phyloP scores from a whole-genome alignment of 1,140 invertebrate genomes.

The Zeugodacus cucurbitae region DNA sequence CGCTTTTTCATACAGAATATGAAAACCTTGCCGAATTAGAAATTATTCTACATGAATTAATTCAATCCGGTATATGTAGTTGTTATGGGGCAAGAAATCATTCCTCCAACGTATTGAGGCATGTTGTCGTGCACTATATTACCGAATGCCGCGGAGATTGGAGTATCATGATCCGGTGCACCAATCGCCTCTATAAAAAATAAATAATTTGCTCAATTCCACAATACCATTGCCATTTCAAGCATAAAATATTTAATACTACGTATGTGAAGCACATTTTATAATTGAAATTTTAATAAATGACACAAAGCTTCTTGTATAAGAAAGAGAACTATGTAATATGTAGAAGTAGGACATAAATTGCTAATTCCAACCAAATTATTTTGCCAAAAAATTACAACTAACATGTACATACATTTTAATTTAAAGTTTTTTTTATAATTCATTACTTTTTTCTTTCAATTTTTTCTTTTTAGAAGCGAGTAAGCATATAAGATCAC shows the following conservation, averaged over 20 bases:
- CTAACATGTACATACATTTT: neutral
- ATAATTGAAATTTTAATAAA: neutral
- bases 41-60: too few species aligned
- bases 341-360: neutral
- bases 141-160: too few species aligned
- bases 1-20: too few species aligned
- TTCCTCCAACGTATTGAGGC: too few species aligned
- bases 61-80: too few species aligned
- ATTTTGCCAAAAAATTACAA: neutral
- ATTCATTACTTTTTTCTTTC: conserved; percentile 17
- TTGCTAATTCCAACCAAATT: neutral
- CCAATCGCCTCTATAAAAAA: too few species aligned
- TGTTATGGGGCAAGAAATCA: too few species aligned
- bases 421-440: neutral
- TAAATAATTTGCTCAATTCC: too few species aligned
- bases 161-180: too few species aligned
- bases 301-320: neutral
- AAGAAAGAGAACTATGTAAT: neutral
- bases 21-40: too few species aligned
- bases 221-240: neutral
- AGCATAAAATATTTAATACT: neutral
- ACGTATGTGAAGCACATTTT: neutral
- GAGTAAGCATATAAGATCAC: conserved; percentile 18
- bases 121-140: too few species aligned
- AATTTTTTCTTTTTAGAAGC: conserved; percentile 22